phyloP scores from a whole-genome alignment of 2,888 invertebrate genomes.

The Pecten maximus region DNA sequence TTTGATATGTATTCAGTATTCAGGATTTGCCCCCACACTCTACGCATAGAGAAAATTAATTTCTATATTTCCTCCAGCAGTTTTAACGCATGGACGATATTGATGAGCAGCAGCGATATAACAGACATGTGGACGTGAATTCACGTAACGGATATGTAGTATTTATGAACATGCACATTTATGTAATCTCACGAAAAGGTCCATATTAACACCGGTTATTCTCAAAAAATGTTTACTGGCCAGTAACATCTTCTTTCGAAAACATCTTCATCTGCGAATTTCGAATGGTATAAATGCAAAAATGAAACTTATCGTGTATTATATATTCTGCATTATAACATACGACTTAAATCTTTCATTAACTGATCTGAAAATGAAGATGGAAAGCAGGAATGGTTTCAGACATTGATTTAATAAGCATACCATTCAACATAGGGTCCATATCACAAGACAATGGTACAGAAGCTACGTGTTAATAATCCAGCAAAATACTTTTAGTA shows the following conservation, averaged over 20 bases:
- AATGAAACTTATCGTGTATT: too few species aligned
- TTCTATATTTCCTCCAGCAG: neutral
- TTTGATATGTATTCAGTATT: neutral
- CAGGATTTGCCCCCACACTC: neutral
- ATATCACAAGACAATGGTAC: too few species aligned
- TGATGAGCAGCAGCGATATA: neutral
- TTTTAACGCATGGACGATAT: neutral
- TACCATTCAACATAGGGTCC: too few species aligned
- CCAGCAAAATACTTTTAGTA: too few species aligned
- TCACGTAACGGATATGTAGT: neutral
- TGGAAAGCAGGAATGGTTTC: too few species aligned
- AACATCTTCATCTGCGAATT: neutral
- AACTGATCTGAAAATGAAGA: too few species aligned
- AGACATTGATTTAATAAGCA: too few species aligned
- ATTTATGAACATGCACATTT: neutral
- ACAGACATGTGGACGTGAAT: neutral
- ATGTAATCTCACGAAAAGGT: neutral
- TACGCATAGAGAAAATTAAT: neutral
- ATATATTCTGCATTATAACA: too few species aligned
- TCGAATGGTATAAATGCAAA: neutral
- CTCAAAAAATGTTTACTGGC: too few species aligned
- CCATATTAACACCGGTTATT: neutral
- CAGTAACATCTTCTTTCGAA: too few species aligned
- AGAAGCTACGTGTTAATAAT: too few species aligned
- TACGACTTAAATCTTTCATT: too few species aligned